Evolutionary conservation across 2,888 invertebrate genomes (phyloP), one percentile per base, ranked within the genome.

Genomic region (Mesorhabditis belari): DNA sequence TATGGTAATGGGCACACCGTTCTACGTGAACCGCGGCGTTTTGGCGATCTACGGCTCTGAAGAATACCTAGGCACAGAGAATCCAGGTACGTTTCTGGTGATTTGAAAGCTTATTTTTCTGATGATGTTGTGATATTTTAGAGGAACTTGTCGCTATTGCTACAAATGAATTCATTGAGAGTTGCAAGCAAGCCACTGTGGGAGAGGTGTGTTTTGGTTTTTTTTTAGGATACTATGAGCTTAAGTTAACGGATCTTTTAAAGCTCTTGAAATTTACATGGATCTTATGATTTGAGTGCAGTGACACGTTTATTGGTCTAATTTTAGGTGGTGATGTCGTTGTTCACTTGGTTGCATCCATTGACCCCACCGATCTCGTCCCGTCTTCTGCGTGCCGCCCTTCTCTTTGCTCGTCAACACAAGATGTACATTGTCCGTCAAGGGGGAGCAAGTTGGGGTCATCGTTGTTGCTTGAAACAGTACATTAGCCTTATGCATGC

Each of bases 11-110:
- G 70, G 71, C 17, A 69, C 66, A 5, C 51, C 55, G 1, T 74
- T 71, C 60, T 71, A 67, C 56, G 61, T 73, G 24, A 75, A 75
- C 55, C 61, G 62, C 19, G 75, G 74, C 6, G 50, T 75, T 2
- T 35, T 75, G 27, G 60, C 65, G 5, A 59, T 70, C 2, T 61
- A 70, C 52, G 73, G 73, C 49, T 58, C 60, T 26, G 57, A 55
- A 6, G 57, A 57, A 27, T 66, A 73, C 26, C 62, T 65, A 29
- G 61, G 55, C 19, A 65, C 65, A 28, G 61, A 60, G 49, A 61
- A 65, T 59, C 67, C 63, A 53, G 17, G n/a, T 6, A n/a, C n/a
- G n/a, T n/a, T n/a, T n/a, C n/a, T n/a, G n/a, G n/a, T n/a, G n/a
- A n/a, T n/a, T n/a, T n/a, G n/a, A n/a, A n/a, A n/a, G n/a, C n/a